Evolutionary conservation across 2,113 vertebrate genomes (phyloP).

Genomic region (Crotalus viridis): DNA sequence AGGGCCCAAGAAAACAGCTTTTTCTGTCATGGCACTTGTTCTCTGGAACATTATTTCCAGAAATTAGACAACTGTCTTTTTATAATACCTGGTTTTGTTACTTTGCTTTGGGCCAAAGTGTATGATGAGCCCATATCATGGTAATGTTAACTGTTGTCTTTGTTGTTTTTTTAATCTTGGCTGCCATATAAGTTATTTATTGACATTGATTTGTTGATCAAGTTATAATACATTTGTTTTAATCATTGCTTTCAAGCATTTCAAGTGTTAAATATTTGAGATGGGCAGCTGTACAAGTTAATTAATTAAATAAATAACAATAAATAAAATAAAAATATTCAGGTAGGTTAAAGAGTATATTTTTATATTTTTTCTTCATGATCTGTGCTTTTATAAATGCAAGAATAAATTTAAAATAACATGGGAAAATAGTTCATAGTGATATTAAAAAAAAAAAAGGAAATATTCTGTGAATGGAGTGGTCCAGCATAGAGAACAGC

Average conservation of each 20-base stretch:
- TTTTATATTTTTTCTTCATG: neutral
- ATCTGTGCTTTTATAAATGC: neutral
- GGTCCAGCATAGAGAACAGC: neutral
- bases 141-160: neutral
- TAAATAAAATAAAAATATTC: neutral
- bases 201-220: neutral
- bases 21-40: neutral
- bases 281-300: neutral
- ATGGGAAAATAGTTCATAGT: neutral
- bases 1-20: neutral
- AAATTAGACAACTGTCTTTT: neutral
- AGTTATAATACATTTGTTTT: neutral
- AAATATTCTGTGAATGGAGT: neutral
- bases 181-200: neutral
- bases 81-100: neutral
- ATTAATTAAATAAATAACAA: neutral
- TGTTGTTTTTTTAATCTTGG: neutral
- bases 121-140: neutral
- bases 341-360: neutral
- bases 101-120: neutral
- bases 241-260: neutral
- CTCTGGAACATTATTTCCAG: neutral
- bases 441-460: neutral
- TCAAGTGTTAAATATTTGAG: neutral
- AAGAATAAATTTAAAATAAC: neutral